phyloP scores from a whole-genome alignment of 2,888 invertebrate species.

The Esperia sulphurella region DNA sequence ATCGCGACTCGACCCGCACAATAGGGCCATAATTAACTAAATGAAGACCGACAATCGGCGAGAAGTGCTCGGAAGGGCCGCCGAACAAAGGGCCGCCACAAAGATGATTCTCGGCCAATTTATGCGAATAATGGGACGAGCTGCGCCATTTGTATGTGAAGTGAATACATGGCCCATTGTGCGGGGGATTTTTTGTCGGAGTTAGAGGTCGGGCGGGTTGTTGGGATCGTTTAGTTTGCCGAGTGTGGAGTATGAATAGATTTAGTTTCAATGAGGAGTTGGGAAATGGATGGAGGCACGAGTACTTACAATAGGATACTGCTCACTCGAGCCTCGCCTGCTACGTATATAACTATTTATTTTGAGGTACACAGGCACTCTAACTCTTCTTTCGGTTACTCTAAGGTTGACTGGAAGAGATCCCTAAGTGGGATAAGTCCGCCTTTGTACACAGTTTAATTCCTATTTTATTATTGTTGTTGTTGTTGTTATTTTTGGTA shows the following conservation, averaged over 20 bases:
- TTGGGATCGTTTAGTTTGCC: not conserved
- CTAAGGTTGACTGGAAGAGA: too few relatives aligned
- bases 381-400: too few relatives aligned
- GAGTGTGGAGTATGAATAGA: not conserved
- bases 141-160: conserved; percentile 22
- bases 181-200: conserved; percentile 28
- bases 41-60: conserved; percentile 36
- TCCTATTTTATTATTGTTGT: too few relatives aligned
- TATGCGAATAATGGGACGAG: conserved; percentile 31
- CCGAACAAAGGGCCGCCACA: conserved; percentile 31
- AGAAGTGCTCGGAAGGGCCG: conserved; percentile 17
- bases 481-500: too few relatives aligned
- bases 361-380: too few relatives aligned
- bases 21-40: conserved; percentile 39
- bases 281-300: not conserved
- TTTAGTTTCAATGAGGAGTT: not conserved
- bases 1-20: conserved; percentile 25
- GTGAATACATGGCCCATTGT: conserved; percentile 30
- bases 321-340: too few relatives aligned
- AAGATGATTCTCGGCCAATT: conserved; percentile 39
- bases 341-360: too few relatives aligned
- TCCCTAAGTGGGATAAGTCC: too few relatives aligned
- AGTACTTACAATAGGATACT: too few relatives aligned
- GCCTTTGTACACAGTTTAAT: too few relatives aligned
- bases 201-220: conserved; percentile 26